Base-by-base conservation (phyloP, 2,797 vertebrate species). In the Amniataba percoides region DNA sequence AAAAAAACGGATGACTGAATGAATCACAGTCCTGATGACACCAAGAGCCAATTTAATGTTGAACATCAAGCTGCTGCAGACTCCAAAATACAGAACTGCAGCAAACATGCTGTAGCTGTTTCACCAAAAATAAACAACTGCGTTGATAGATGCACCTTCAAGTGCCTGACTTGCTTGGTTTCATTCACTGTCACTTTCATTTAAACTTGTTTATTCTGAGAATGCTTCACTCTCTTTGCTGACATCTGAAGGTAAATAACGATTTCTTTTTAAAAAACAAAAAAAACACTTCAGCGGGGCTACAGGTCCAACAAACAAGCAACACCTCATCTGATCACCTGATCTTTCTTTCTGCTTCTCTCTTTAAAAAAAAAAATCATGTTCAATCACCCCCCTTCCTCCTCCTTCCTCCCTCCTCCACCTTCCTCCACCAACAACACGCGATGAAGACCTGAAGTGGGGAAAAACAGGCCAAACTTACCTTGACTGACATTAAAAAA, bases 401-500 rank as follows among this genome's bases (percentile, higher is more conserved):
- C 4, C n/a, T n/a, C n/a, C n/a, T n/a, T n/a, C n/a, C n/a, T n/a
- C n/a, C n/a, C n/a, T n/a, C n/a, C n/a, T n/a, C n/a, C n/a, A n/a
- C n/a, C n/a, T n/a, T n/a, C n/a, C n/a, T n/a, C n/a, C n/a, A n/a
- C n/a, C 80, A 59, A 9, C 64, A 51, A 61, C 66, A 69, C 25
- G 71, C 23, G 2, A 70, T 9, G 10, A 40, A 69, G 45, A 74
- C 25, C 21, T 25, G 12, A 48, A 68, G 66, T 70, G 31, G 25
- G 69, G 73, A 80, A 31, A 71, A 74, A 80, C 4, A 71, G 78
- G 81, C 74, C 72, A 83, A 91, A 94, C 95, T 95, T 95, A 96
- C 95, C 95, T 94, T 91, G 93, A 91, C 89, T 93, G 95, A 91
- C 95, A 95, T 96, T 88, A 93, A 95, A 92, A 89, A 91, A 92